These are phyloP conservation scores for Protobothrops flavoviridis DNA, from an alignment of 2,113 vertebrate species.

Conservation along the genomic window DNA sequence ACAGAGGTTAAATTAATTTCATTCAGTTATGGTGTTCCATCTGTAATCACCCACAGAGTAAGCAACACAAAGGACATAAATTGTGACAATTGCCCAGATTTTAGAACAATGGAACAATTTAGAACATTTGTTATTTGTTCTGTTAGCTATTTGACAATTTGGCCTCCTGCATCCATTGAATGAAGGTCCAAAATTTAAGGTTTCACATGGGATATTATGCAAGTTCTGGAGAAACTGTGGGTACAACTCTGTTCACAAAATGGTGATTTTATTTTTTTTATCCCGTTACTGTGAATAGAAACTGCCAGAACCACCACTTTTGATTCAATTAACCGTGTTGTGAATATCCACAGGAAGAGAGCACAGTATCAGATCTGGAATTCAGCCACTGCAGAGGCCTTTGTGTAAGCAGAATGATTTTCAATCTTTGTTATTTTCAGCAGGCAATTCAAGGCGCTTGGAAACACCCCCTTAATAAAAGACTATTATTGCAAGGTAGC, in stretches of 20 bases:
- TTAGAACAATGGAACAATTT: background rate
- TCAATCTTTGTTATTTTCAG: background rate
- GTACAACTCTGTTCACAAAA: background rate
- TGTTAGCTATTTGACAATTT: background rate
- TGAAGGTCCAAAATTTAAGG: background rate
- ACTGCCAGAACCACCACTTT: background rate
- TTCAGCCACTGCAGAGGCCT: background rate
- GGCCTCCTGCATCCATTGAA: background rate
- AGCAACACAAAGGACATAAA: background rate
- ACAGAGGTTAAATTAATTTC: background rate
- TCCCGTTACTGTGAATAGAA: background rate
- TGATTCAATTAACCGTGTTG: background rate
- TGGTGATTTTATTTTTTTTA: background rate
- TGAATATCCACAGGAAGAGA: background rate
- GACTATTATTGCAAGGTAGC: background rate
- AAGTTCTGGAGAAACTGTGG: background rate
- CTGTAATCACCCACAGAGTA: background rate
- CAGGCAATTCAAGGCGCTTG: background rate
- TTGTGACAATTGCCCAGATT: background rate
- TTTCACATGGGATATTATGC: background rate
- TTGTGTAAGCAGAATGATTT: background rate
- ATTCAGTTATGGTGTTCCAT: background rate
- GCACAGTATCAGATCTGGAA: background rate
- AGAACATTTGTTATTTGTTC: background rate
- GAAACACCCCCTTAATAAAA: background rate